A percentile compares a stretch with the other conserved stretches of the same genome.
Conservation (phyloP, 1,140 invertebrate species). For the Olivierus martensii region DNA sequence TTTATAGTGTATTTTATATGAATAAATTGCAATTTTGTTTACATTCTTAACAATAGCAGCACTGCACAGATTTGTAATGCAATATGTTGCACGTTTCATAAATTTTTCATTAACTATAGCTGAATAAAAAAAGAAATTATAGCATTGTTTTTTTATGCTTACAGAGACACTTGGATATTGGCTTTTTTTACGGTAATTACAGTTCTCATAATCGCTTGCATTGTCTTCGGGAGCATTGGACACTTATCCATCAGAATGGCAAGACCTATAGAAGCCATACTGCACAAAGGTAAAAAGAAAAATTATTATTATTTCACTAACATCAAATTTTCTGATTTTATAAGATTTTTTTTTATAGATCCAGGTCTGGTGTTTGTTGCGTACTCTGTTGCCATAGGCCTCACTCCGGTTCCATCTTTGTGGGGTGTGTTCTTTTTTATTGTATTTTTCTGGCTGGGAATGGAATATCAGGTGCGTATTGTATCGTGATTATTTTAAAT, state of each 20-base stretch:
- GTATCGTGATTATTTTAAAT: too few relatives aligned
- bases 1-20: too few relatives aligned
- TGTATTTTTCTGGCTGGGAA: slow-evolving; percentile 40
- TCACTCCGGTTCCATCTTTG: slow-evolving; percentile 20
- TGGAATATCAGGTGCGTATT: slow-evolving; percentile 26
- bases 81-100: too few relatives aligned
- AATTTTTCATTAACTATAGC: too few relatives aligned
- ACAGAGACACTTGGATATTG: slow-evolving; percentile 66
- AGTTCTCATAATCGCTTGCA: slow-evolving; percentile 68
- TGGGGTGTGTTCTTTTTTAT: slow-evolving; percentile 36
- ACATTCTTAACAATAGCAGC: too few relatives aligned
- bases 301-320: background rate
- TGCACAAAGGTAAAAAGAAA: slow-evolving; percentile 54
- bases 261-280: slow-evolving; percentile 57
- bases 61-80: too few relatives aligned
- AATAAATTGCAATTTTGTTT: too few relatives aligned
- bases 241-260: slow-evolving; percentile 65
- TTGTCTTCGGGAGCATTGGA: slow-evolving; percentile 73
- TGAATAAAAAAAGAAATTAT: too few relatives aligned
- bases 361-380: slow-evolving; percentile 38
- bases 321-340: too few relatives aligned
- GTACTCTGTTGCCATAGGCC: slow-evolving; percentile 23
- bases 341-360: slow-evolving; percentile 27
- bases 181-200: slow-evolving; percentile 66
- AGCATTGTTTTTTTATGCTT: too few relatives aligned